Evolutionary conservation across 2,888 invertebrate species (phyloP).

Genomic region (Salpingus planirostris): DNA sequence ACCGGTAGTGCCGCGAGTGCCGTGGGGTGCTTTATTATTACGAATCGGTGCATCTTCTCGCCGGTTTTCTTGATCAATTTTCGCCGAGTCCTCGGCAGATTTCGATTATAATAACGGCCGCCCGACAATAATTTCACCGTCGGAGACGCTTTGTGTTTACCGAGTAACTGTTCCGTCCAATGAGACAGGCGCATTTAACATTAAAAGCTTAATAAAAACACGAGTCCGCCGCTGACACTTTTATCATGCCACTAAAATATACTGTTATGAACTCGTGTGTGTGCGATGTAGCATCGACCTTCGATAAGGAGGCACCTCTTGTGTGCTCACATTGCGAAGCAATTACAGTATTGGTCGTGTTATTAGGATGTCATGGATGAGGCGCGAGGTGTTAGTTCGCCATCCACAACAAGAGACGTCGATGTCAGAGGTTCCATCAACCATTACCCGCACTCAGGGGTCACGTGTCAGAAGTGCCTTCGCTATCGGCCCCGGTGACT

Average conservation of each 20-base stretch:
- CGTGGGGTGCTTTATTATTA: no score
- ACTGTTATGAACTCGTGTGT: slow-evolving; percentile 8
- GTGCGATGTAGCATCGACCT: slow-evolving; percentile 15
- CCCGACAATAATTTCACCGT: no score
- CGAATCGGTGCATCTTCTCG: no score
- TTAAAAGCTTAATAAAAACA: slow-evolving; percentile 16
- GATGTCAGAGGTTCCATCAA: slow-evolving; percentile 15
- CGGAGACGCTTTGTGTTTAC: no score
- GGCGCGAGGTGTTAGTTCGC: slow-evolving; percentile 20
- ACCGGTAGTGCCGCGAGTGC: no score
- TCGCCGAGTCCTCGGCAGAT: no score
- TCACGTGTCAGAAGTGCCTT: slow-evolving; percentile 14
- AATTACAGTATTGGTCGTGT: slow-evolving; percentile 15
- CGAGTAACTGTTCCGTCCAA: slow-evolving; percentile 11
- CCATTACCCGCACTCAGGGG: slow-evolving; percentile 11
- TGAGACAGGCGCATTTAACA: slow-evolving; percentile 13
- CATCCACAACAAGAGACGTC: slow-evolving; percentile 11
- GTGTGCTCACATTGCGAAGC: slow-evolving; percentile 16
- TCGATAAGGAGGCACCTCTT: slow-evolving; percentile 19
- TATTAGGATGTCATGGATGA: slow-evolving; percentile 19
- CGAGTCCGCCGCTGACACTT: slow-evolving; percentile 12
- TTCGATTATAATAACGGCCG: no score
- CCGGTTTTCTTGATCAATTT: no score
- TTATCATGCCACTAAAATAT: slow-evolving; percentile 14
- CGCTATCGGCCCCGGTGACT: slow-evolving; percentile 10